These are phyloP conservation scores for Sipha maydis DNA, from an alignment of 2,888 invertebrate species.

Conservation along the genomic window DNA sequence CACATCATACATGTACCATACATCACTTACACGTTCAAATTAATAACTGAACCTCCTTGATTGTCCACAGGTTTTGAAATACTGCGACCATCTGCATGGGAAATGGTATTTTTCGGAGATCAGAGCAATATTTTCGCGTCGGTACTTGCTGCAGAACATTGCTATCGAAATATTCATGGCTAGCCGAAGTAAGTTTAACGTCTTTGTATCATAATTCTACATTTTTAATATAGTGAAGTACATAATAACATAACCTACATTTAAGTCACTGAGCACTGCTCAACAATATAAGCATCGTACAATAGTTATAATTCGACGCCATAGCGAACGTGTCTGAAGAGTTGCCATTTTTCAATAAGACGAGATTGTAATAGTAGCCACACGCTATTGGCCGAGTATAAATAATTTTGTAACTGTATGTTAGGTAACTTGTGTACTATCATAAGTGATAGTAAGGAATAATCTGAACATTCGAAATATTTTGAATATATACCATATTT, in stretches of 20 bases:
- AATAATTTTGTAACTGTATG: no score
- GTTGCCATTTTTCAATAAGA: background rate
- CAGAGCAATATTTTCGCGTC: slow-evolving; percentile 95
- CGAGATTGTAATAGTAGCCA: no score
- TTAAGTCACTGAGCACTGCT: background rate
- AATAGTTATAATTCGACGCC: background rate
- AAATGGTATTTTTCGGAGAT: slow-evolving; percentile 99
- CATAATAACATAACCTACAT: background rate
- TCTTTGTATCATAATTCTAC: slow-evolving; percentile 12
- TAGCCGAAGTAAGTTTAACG: slow-evolving; percentile 89
- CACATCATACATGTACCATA: no score
- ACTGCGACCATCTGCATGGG: slow-evolving; percentile 98
- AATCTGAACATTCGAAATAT: no score
- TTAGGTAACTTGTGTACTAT: no score
- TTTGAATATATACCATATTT: no score
- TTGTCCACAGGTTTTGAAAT: slow-evolving; percentile 86
- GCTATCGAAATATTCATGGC: slow-evolving; percentile 99
- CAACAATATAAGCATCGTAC: background rate
- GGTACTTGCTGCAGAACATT: slow-evolving; percentile 95
- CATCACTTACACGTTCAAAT: no score
- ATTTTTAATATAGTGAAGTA: background rate
- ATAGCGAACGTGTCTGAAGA: background rate
- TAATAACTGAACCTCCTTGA: background rate
- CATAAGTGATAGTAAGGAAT: no score
- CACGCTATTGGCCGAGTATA: no score